Conservation (phyloP, 2,113 vertebrate species). For the Hemichromis elongatus region DNA sequence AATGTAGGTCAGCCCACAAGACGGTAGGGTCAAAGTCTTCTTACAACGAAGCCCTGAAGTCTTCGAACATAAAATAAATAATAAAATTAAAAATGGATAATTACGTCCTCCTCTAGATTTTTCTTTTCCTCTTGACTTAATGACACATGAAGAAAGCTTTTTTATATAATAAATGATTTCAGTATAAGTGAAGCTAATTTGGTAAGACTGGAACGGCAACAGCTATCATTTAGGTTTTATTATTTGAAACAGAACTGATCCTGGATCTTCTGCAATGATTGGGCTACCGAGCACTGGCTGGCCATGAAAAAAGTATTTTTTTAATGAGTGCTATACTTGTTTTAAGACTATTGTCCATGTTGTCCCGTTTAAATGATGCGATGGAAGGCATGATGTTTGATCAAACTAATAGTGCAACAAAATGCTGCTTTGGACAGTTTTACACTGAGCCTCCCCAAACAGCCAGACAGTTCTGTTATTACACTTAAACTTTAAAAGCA, state of each 20-base stretch:
- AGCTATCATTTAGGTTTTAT: background rate
- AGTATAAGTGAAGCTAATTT: background rate
- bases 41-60: no score
- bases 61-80: no score
- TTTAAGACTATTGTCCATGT: background rate
- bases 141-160: background rate
- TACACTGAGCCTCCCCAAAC: background rate
- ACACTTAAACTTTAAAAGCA: rapidly evolving
- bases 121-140: background rate
- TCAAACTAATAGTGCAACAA: background rate
- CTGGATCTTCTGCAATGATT: background rate
- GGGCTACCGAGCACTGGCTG: background rate
- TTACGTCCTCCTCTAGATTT: background rate
- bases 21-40: background rate
- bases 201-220: background rate
- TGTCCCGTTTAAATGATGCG: rapidly evolving
- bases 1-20: constrained; percentile 11
- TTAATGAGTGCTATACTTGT: rapidly evolving
- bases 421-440: background rate
- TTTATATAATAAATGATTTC: background rate
- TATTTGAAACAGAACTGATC: background rate
- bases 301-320: background rate
- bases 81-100: background rate
- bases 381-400: rapidly evolving
- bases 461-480: background rate